Conservation (phyloP, 2,113 vertebrate genomes). For the Gavia stellata region DNA sequence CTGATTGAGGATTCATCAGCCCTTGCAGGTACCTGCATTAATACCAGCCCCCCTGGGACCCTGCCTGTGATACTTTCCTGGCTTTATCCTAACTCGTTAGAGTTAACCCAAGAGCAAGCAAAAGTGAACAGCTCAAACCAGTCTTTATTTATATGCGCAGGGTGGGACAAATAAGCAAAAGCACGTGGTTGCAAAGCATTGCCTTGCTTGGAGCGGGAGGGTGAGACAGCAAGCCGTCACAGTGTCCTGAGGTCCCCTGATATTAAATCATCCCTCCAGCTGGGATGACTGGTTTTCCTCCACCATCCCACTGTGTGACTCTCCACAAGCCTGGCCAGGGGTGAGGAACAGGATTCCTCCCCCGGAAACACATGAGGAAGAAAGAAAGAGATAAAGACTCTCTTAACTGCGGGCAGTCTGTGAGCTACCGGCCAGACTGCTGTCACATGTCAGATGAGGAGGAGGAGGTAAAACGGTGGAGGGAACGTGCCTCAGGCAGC, state of each 20-base stretch:
- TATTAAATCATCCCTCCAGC: background rate
- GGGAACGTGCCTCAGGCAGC: fast-evolving
- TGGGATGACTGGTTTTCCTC: constrained; percentile 2
- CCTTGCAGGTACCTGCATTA: background rate
- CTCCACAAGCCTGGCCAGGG: background rate
- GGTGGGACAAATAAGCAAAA: background rate
- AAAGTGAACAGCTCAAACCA: background rate
- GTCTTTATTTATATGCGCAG: background rate
- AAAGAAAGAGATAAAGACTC: background rate
- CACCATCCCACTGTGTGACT: background rate
- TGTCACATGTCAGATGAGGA: background rate
- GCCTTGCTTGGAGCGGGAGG: background rate
- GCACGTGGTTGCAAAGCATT: background rate
- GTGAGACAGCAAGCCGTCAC: background rate
- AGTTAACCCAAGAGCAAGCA: background rate
- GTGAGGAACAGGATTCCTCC: background rate
- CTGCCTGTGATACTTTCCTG: background rate
- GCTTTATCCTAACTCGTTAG: background rate
- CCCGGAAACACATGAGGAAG: background rate
- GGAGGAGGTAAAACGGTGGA: too few relatives aligned
- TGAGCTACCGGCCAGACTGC: background rate
- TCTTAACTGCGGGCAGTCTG: fast-evolving
- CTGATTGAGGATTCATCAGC: background rate
- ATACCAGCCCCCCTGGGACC: background rate
- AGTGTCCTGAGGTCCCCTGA: background rate